These are phyloP conservation scores for Psittacula echo DNA, from an alignment of 2,797 vertebrate genomes.

Conservation along the genomic window DNA sequence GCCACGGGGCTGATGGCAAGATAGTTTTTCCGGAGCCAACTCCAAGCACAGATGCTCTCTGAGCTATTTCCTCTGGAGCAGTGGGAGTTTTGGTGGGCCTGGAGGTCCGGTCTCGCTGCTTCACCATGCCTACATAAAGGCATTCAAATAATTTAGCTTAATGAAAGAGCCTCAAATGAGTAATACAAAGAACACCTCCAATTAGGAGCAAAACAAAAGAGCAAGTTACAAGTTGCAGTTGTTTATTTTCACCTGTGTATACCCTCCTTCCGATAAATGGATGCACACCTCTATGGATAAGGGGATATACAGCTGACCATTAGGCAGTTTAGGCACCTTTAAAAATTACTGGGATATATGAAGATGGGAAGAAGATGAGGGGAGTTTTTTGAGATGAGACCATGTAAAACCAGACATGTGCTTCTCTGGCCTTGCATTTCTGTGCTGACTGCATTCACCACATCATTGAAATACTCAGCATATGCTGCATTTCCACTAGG, in stretches of 20 bases:
- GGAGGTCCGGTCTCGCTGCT: conserved; percentile 25
- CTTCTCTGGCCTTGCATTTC: conserved; percentile 23
- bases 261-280: neutral
- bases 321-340: neutral
- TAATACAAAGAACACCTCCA: neutral
- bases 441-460: conserved; percentile 21
- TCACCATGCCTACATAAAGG: neutral
- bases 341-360: neutral
- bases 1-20: neutral
- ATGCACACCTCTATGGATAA: neutral
- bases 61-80: conserved; percentile 53
- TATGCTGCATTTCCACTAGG: conserved; percentile 6
- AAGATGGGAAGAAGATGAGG: neutral
- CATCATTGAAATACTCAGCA: conserved; percentile 30
- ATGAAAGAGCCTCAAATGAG: neutral
- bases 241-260: neutral
- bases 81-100: conserved; percentile 62
- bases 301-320: neutral
- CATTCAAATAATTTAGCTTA: conserved; percentile 15
- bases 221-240: neutral
- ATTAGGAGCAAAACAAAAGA: neutral
- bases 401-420: neutral
- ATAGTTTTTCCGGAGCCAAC: neutral
- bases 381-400: neutral
- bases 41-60: conserved; percentile 16